These are phyloP conservation scores for Cephalotes varians DNA, from an alignment of 2,888 invertebrate species.

Conservation along the genomic window DNA sequence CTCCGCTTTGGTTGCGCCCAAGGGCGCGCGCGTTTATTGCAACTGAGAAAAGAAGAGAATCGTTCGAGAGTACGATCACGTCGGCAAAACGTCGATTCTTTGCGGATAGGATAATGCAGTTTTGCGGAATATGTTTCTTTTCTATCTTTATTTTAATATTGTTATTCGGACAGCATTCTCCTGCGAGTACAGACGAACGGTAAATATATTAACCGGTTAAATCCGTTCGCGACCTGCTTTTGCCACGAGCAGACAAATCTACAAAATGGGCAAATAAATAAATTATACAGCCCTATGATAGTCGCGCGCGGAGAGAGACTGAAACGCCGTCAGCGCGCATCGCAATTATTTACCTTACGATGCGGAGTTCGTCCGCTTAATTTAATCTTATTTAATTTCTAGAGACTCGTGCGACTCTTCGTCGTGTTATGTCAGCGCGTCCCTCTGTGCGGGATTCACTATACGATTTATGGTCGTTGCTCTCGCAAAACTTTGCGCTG, in stretches of 20 bases:
- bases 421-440: constrained; percentile 11
- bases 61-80: constrained; percentile 18
- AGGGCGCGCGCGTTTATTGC: constrained; percentile 14
- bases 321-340: constrained; percentile 15
- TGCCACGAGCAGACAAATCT: constrained; percentile 9
- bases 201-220: constrained; percentile 30
- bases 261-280: constrained; percentile 35
- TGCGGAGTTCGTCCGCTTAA: constrained; percentile 28
- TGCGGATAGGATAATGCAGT: not conserved
- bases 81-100: not conserved
- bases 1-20: constrained; percentile 24
- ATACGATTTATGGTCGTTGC: constrained; percentile 24
- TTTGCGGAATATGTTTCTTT: not conserved
- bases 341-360: constrained; percentile 40
- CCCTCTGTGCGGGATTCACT: not conserved
- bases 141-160: not conserved
- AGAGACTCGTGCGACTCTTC: constrained; percentile 29
- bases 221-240: constrained; percentile 20
- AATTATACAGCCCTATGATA: constrained; percentile 39
- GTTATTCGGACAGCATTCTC: not conserved
- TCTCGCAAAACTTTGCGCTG: constrained; percentile 20
- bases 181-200: not conserved
- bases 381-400: constrained; percentile 50
- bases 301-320: constrained; percentile 2
- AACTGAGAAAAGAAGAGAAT: constrained; percentile 1